A percentile compares a stretch with the other conserved stretches of the same genome.
Conservation (phyloP, 2,113 vertebrate genomes). For the Suricata suricatta region DNA sequence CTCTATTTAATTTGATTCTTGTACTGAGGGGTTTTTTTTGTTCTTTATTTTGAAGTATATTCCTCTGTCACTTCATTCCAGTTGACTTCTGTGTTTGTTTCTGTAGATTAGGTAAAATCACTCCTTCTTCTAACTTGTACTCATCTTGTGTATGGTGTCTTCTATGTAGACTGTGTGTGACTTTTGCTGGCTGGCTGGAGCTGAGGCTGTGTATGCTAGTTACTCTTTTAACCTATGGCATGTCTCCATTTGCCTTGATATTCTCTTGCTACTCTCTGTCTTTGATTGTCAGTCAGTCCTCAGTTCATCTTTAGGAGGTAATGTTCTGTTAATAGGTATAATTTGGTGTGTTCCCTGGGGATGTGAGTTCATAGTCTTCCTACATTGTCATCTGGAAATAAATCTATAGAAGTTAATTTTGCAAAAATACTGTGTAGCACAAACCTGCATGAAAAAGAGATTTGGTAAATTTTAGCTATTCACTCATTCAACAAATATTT, state of each 20-base stretch:
- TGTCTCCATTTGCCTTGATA: background rate
- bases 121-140: background rate
- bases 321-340: background rate
- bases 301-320: background rate
- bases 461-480: background rate
- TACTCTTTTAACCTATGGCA: background rate
- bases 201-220: background rate
- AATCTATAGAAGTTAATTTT: background rate
- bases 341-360: background rate
- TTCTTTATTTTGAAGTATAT: background rate
- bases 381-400: background rate
- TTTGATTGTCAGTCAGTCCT: background rate
- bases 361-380: background rate
- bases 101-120: background rate
- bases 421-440: background rate
- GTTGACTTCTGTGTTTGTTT: background rate
- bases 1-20: background rate
- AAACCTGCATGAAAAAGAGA: background rate
- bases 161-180: background rate
- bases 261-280: background rate
- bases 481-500: background rate
- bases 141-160: background rate
- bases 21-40: background rate
- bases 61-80: background rate
- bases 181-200: background rate